Percentiles rank a stretch among this genome's conserved stretches.
Conservation (phyloP, 2,113 vertebrate genomes). For the Podarcis raffonei region DNA sequence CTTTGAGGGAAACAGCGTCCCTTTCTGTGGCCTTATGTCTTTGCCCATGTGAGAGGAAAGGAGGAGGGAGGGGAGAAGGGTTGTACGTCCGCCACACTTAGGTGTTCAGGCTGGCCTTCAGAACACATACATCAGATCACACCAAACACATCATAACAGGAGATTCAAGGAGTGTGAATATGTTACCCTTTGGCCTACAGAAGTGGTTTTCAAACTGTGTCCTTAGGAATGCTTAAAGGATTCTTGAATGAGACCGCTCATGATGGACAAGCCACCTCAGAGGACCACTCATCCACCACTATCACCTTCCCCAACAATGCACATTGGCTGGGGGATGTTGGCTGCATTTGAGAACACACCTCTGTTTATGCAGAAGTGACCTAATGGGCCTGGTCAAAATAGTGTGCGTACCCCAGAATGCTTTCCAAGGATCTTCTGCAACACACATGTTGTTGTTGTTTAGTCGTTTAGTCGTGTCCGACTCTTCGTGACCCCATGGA, state of each 20-base stretch:
- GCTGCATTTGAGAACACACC: not conserved
- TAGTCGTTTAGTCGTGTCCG: too few relatives aligned
- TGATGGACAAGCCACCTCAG: not conserved
- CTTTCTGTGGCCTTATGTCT: not conserved
- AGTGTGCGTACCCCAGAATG: not conserved
- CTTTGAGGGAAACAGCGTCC: slow-evolving; percentile 42
- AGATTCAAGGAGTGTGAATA: too few relatives aligned
- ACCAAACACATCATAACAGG: not conserved
- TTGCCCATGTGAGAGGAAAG: not conserved
- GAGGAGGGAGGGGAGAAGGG: not conserved
- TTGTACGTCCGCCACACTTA: not conserved
- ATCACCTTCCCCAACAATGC: not conserved
- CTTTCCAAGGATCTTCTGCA: not conserved
- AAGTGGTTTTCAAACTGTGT: not conserved
- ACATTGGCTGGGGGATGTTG: not conserved
- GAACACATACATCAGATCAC: not conserved
- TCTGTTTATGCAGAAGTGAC: not conserved
- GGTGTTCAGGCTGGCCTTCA: slow-evolving; percentile 21
- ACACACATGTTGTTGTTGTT: too few relatives aligned
- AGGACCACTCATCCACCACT: not conserved
- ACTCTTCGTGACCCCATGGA: too few relatives aligned
- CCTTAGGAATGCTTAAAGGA: not conserved
- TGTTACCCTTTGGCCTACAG: not conserved
- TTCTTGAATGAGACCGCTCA: not conserved
- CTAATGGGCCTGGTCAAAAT: not conserved